Percentiles rank a stretch among this genome's conserved stretches.
These are phyloP conservation scores for Aphidius colemani DNA, from an alignment of 2,888 invertebrate species.

Conservation along the genomic window DNA sequence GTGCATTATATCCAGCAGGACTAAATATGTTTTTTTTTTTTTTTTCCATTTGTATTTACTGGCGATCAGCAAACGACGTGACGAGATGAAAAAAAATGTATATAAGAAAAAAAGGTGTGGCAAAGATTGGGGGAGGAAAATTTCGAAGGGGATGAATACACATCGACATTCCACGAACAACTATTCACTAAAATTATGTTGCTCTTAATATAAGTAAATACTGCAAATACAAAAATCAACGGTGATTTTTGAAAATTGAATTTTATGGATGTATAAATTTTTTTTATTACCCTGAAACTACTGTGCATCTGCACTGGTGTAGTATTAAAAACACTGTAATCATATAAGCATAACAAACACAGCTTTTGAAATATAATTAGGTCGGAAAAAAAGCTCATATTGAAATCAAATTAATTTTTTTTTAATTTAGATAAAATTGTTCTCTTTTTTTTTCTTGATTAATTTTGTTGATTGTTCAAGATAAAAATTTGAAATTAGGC, in stretches of 20 bases:
- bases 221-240: conserved; percentile 44
- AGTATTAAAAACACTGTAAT: too few species aligned
- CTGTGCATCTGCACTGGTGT: too few species aligned
- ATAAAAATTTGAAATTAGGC: too few species aligned
- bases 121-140: conserved; percentile 28
- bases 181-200: conserved; percentile 50
- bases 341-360: too few species aligned
- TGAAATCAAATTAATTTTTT: too few species aligned
- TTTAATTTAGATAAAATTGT: too few species aligned
- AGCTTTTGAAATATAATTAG: too few species aligned
- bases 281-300: too few species aligned
- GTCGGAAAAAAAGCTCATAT: too few species aligned
- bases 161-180: conserved; percentile 48
- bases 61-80: conserved; percentile 7
- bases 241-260: conserved; percentile 27
- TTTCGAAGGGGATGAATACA: conserved; percentile 37
- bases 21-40: conserved; percentile 22
- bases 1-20: conserved; percentile 28
- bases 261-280: too few species aligned
- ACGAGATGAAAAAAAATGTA: conserved; percentile 25
- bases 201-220: conserved; percentile 42
- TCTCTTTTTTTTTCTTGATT: too few species aligned
- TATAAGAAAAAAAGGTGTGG: conserved; percentile 15
- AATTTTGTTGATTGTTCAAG: too few species aligned
- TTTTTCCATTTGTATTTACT: conserved; percentile 19